These are phyloP conservation scores for Mastomys natalensis DNA, from an alignment of 2,113 vertebrate genomes.

Conservation along the genomic window DNA sequence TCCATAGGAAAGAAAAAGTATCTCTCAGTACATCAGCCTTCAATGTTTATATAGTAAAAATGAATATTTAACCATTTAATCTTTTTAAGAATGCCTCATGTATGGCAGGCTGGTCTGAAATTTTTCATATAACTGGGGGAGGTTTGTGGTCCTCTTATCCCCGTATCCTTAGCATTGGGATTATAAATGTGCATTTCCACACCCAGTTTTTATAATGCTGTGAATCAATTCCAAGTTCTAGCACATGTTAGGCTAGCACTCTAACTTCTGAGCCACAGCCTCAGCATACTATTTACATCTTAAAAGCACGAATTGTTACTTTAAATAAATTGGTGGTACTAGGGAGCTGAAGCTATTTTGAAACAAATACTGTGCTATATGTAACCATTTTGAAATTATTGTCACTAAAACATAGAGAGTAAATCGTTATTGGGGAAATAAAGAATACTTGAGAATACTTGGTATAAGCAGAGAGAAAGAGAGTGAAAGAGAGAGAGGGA, in stretches of 20 bases:
- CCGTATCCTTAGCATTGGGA: background rate
- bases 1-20: background rate
- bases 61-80: background rate
- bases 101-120: background rate
- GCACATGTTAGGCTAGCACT: background rate
- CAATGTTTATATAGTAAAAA: background rate
- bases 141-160: background rate
- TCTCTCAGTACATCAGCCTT: background rate
- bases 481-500: too few relatives aligned
- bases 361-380: background rate
- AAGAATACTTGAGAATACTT: background rate
- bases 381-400: background rate
- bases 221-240: background rate
- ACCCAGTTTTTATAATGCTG: background rate
- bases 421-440: background rate
- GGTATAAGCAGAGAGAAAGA: background rate
- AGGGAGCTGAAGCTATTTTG: background rate
- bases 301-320: background rate
- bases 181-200: too few relatives aligned
- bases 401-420: background rate
- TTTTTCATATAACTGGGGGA: background rate
- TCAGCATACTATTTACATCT: background rate
- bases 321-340: background rate
- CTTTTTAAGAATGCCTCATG: background rate
- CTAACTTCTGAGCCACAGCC: background rate